Evolutionary conservation across 2,888 invertebrate species (phyloP).

Genomic region (Drosophila imparisetae): DNA sequence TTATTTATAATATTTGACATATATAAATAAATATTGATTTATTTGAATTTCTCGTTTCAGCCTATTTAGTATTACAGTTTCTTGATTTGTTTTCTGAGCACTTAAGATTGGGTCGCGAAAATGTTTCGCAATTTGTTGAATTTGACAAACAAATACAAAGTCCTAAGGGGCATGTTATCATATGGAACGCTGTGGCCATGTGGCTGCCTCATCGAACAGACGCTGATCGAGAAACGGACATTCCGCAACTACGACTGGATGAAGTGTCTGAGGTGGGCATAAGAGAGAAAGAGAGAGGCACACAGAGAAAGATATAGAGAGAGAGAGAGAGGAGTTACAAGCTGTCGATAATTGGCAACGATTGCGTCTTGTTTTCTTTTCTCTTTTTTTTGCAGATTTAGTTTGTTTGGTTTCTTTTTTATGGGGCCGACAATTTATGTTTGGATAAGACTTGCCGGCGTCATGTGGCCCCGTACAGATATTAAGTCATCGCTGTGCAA

Average conservation of each 20-base stretch:
- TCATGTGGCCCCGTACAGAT: constrained; percentile 84
- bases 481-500: constrained; percentile 84
- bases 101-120: constrained; percentile 20
- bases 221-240: constrained; percentile 85
- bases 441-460: constrained; percentile 88
- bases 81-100: constrained; percentile 14
- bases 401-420: constrained; percentile 88
- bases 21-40: background rate
- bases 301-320: background rate
- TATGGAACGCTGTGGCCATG: constrained; percentile 87
- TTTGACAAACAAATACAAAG: constrained; percentile 85
- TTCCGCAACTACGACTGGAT: constrained; percentile 86
- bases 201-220: constrained; percentile 87
- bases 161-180: constrained; percentile 87
- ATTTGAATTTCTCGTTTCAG: constrained; percentile 46
- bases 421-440: constrained; percentile 89
- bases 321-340: constrained; percentile 36
- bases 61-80: background rate
- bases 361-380: background rate
- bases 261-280: constrained; percentile 85
- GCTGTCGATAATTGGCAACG: constrained; percentile 33
- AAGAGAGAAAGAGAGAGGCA: background rate
- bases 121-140: constrained; percentile 84
- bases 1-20: background rate
- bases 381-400: constrained; percentile 85